Evolutionary conservation across 2,797 vertebrate species (phyloP), one percentile per base, ranked within the genome.

Genomic region (Phrynocephalus vlangalii): DNA sequence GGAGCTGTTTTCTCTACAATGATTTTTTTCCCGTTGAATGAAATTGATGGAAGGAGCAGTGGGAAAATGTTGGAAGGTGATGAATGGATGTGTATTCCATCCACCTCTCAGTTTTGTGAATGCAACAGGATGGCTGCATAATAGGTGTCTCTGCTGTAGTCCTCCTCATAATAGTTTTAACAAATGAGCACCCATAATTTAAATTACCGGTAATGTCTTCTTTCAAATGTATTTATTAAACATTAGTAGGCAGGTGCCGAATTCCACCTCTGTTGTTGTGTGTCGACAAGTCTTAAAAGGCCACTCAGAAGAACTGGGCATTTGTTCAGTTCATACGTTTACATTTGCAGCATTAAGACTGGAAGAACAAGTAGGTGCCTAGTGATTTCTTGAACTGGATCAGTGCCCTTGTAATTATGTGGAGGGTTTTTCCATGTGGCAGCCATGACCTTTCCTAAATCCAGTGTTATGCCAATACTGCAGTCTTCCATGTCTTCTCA

Each of bases 251-350:
- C 87, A 3, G 3, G 50, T 26, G 1, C 30, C 48, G 88, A 73
- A 1, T 0, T 5, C 86, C 3, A 33, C 70, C 28, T 77, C 26
- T 68, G 2, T 88, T 87, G 84, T 70, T 52, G 63, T 63, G 26
- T 7, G 66, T 71, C 70, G 48, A 67, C 44, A 87, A 1, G 76
- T 85, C 52, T 90, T 89, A 79, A 82, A 89, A 87, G 83, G 82
- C 60, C 38, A 20, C n/a, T 66, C 38, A 15, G 33, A n/a, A 15
- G 50, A 3, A 24, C 63, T 18, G 22, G 50, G 33, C 6, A 1
- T 76, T 63, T 88, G 80, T 30, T 48, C 86, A 80, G 26, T 90
- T 83, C 83, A 72, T 76, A 22, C 85, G 56, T 16, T 56, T 84
- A 48, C 70, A 66, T 68, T 78, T 89, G 70, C 0, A 0, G 6